A percentile compares a stretch with the other conserved stretches of the same genome.
These are phyloP conservation scores for Eueides isabella DNA, from an alignment of 1,140 invertebrate genomes.

Conservation along the genomic window DNA sequence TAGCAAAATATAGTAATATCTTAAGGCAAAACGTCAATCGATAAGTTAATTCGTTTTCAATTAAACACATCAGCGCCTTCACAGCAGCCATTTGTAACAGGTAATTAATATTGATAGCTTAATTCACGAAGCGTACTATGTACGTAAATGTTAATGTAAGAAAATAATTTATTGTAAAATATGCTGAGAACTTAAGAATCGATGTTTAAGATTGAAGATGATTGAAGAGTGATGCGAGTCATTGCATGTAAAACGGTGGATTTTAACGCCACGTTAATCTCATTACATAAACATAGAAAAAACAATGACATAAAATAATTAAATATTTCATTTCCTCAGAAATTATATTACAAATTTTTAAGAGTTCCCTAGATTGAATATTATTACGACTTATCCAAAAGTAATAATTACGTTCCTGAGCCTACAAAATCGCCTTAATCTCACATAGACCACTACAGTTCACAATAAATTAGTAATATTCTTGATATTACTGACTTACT, in stretches of 20 bases:
- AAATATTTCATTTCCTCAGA: no score
- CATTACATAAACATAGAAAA: no score
- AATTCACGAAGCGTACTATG: neutral
- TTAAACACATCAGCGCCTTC: conserved; percentile 49
- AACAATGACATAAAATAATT: no score
- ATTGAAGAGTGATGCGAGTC: no score
- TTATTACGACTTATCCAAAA: neutral
- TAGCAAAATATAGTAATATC: neutral
- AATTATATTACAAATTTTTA: no score
- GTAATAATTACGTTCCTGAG: neutral
- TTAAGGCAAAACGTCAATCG: conserved; percentile 29
- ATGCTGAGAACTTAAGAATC: neutral
- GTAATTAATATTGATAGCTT: conserved; percentile 55
- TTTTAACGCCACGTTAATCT: no score
- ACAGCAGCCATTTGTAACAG: conserved; percentile 47
- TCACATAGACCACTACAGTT: no score
- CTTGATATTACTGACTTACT: neutral
- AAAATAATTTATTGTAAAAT: neutral
- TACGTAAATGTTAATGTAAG: neutral
- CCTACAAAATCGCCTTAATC: neutral
- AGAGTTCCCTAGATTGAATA: no score
- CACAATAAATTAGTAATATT: no score
- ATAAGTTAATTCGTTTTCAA: conserved; percentile 52
- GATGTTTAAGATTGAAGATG: no score
- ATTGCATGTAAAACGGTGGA: no score